Evolutionary conservation across 1,140 invertebrate genomes (phyloP).

Genomic region (Cecropterus lyciades): DNA sequence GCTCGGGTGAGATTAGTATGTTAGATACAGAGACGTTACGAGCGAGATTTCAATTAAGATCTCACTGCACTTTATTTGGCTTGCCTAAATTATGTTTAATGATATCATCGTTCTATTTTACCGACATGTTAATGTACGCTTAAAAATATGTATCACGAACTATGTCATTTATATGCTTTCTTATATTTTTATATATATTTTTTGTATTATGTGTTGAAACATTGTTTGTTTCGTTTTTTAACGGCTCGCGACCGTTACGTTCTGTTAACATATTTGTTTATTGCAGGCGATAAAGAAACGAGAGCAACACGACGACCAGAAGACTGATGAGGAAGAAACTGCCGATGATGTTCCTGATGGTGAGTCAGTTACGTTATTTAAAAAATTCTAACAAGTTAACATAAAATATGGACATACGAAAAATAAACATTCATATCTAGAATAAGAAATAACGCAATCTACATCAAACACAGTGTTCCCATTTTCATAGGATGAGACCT

Average conservation of each 20-base stretch:
- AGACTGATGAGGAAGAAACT: slow-evolving; percentile 70
- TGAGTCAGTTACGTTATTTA: slow-evolving; percentile 51
- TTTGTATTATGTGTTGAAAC: slow-evolving; percentile 9
- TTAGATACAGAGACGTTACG: slow-evolving; percentile 62
- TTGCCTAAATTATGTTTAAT: slow-evolving; percentile 51
- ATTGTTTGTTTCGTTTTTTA: slow-evolving; percentile 9
- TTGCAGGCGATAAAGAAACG: slow-evolving; percentile 80
- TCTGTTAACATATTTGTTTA: slow-evolving; percentile 38
- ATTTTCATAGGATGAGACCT: slow-evolving; percentile 24
- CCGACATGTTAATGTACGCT: slow-evolving; percentile 35
- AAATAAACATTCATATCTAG: no score
- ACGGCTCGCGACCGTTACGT: slow-evolving; percentile 6
- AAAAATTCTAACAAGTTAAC: background rate
- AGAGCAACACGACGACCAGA: slow-evolving; percentile 67
- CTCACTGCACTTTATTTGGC: slow-evolving; percentile 63
- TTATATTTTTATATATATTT: slow-evolving; percentile 22
- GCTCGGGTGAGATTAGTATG: slow-evolving; percentile 74
- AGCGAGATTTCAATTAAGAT: slow-evolving; percentile 76
- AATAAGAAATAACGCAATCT: background rate
- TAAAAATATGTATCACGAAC: slow-evolving; percentile 2
- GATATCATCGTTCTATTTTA: slow-evolving; percentile 50
- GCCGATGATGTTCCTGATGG: slow-evolving; percentile 69
- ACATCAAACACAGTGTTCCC: slow-evolving; percentile 1
- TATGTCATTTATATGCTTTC: slow-evolving; percentile 1
- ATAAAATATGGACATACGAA: no score